These are phyloP conservation scores for Cyprinus carpio DNA, from an alignment of 2,113 vertebrate species.

Conservation along the genomic window DNA sequence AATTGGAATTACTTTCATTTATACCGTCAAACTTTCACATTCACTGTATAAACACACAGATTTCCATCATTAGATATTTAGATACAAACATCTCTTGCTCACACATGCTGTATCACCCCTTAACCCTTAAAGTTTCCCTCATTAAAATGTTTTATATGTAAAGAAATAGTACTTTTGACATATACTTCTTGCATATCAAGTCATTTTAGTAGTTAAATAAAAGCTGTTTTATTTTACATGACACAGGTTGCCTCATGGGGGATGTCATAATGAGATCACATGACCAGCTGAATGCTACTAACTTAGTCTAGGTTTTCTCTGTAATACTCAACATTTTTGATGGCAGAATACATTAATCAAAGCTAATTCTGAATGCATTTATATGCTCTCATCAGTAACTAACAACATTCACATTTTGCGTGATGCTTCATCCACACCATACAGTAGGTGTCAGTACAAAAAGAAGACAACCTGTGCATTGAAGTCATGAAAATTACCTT, in stretches of 20 bases:
- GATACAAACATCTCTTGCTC: not conserved
- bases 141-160: not conserved
- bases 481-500: not conserved
- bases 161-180: not conserved
- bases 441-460: not conserved
- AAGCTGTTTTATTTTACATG: not conserved
- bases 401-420: not conserved
- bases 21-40: not conserved
- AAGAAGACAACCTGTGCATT: too few species aligned
- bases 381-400: not conserved
- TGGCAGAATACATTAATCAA: not conserved
- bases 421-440: not conserved
- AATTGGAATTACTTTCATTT: slow-evolving; percentile 42
- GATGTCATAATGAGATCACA: not conserved
- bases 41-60: not conserved
- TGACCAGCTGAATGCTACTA: not conserved
- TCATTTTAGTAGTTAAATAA: not conserved
- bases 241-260: not conserved
- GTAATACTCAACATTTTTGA: not conserved
- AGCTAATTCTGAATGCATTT: not conserved
- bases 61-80: not conserved
- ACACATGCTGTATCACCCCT: not conserved
- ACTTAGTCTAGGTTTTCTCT: not conserved
- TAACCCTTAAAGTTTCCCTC: not conserved
- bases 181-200: not conserved